phyloP scores from a whole-genome alignment of 2,113 vertebrate genomes.

The Pedionomus torquatus region DNA sequence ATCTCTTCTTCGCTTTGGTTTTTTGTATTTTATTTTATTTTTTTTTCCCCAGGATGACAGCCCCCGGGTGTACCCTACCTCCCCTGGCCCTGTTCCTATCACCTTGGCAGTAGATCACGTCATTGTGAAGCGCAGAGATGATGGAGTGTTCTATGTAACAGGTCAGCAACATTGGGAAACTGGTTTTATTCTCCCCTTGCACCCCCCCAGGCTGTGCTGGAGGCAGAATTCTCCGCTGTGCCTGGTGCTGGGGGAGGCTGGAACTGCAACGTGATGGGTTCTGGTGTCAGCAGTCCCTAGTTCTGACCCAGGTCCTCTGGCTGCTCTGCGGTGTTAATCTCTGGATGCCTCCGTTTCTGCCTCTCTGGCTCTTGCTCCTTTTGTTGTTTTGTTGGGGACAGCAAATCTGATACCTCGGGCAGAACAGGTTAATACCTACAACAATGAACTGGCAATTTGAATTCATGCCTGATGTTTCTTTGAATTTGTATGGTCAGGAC shows the following conservation, averaged over 20 bases:
- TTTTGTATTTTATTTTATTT: constrained; percentile 15
- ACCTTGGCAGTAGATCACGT: constrained; percentile 84
- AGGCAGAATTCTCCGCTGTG: background rate
- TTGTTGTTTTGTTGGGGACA: background rate
- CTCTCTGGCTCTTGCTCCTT: background rate
- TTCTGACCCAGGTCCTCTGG: background rate
- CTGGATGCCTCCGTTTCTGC: background rate
- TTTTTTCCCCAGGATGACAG: constrained; percentile 85
- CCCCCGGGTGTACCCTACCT: constrained; percentile 88
- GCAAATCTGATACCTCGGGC: background rate
- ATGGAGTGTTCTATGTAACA: constrained; percentile 86
- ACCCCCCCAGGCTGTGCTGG: background rate
- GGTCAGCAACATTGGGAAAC: constrained; percentile 68
- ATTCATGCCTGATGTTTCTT: background rate
- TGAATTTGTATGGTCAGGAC: background rate
- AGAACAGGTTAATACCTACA: background rate
- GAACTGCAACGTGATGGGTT: background rate
- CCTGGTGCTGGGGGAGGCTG: background rate
- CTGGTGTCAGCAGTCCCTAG: background rate
- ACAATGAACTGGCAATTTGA: background rate
- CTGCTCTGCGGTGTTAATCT: accelerated
- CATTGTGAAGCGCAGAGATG: constrained; percentile 83
- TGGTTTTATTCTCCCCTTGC: background rate
- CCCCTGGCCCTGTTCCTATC: constrained; percentile 87
- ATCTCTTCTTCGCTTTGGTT: background rate